Base-by-base conservation (phyloP, 1,140 invertebrate genomes). In the Eueides isabella region DNA sequence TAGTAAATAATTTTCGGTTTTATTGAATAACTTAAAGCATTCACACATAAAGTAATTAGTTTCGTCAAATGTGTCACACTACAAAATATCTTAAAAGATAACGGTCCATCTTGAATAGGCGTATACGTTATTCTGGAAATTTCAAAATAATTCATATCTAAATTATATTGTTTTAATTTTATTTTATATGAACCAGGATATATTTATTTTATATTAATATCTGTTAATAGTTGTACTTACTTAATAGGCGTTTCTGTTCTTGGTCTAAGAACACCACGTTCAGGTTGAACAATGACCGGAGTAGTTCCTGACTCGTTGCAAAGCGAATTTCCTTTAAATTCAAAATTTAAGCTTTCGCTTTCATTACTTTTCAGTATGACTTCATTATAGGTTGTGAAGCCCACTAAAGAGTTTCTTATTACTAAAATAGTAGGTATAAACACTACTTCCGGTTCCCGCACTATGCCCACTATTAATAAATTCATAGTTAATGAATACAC, bases 21-120 rank as follows among this genome's bases (percentile, higher is more conserved):
- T 28, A 92, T 90, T 0, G 81, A 85, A 67, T 85, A 81, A 67
- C 91, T 92, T 0, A 92, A 78, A 16, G 91, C 91, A 73, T 91
- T 91, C 0, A 92, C 88, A 48, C 88, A 91, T 33, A 92, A 75
- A 1, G 88, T 87, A 16, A 92, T 75, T 35, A 77, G 72, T 62
- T 88, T 91, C 1, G 82, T 89, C 70, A 91, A 75, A 67, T 90
- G 85, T 33, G 81, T 85, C 2, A 92, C 74, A 61, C 78, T 85
- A 65, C 88, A 92, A 68, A 87, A 91, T 80, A 92, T 88, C 72
- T 92, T 92, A 69, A 90, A 92, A 1, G 91, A 91, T 7, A 91
- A 61, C 19, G 91, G 89, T 0, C 91, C 91, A 61, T 91, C 91
- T 69, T 88, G 73, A 63, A 88, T 86, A 33, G 91, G 91, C 11